Evolutionary conservation across 2,113 vertebrate genomes (phyloP), one percentile per base, ranked within the genome.

Genomic region (Ramphastos sulfuratus): DNA sequence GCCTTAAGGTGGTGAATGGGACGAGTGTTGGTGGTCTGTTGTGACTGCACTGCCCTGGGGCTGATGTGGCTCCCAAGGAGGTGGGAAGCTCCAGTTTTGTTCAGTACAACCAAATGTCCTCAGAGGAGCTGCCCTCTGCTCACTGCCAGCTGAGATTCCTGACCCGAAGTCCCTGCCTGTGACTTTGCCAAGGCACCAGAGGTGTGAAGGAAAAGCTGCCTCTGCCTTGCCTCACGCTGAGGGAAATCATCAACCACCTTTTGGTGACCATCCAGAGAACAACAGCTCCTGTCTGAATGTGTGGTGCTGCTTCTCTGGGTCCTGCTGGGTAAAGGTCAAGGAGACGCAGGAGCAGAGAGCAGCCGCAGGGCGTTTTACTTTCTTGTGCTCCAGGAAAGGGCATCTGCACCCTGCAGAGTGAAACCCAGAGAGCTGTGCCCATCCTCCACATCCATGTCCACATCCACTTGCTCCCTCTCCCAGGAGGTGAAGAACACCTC

Each of bases 381-480:
- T 31, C 20, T 69, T 31, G 6, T 0, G 1, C 46, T 46, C 31
- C 0, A 0, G 55, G 17, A 30, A 82, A 31, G 37, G 54, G 25
- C 54, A 55, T 11, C 21, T 6, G 7, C 4, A 10, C 25, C 42
- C 71, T 35, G 46, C 46, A 58, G 42, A 83, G 42, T 21, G 10
- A 35, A 44, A 37, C 5, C 9, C 35, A 17, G 33, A 27, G 27
- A 35, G 25, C 48, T 15, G 60, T 15, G 37, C 39, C 75, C 42
- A 0, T 25, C n/a, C 14, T 48, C 35, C 42, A 15, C 9, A 19
- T 12, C 46, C 25, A 13, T 11, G 9, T 11, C 25, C 25, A 13
- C 13, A 10, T 11, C 25, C 55, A 2, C 54, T 35, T n/a, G 1
- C 15, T 24, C 7, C 46, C 14, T 42, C 48, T 13, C 9, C 17